Conservation (phyloP, 2,888 invertebrate species). For the Opisthograptis luteolata region DNA sequence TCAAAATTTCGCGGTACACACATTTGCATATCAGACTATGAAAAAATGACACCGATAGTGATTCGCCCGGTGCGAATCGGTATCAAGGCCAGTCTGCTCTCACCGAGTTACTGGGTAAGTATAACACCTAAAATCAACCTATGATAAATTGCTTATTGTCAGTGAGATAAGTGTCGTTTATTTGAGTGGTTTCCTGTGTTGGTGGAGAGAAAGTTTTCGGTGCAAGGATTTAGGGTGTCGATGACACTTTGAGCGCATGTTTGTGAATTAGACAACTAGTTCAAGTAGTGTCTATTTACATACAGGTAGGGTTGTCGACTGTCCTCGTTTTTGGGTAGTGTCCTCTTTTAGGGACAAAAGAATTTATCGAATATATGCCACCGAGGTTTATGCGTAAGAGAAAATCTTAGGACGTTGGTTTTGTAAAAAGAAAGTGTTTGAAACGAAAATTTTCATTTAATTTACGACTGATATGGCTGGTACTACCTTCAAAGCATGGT, state of each 20-base stretch:
- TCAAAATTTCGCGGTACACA: conserved; percentile 77
- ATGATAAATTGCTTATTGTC: conserved; percentile 82
- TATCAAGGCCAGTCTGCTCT: conserved; percentile 82
- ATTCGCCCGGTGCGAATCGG: conserved; percentile 68
- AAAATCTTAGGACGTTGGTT: too few species aligned
- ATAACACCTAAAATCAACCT: conserved; percentile 78
- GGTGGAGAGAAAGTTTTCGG: conserved; percentile 70
- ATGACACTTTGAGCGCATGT: conserved; percentile 48
- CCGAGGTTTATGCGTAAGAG: too few species aligned
- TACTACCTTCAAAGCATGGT: too few species aligned
- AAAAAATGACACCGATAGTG: conserved; percentile 79
- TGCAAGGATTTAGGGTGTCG: conserved; percentile 65
- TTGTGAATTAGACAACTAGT: conserved; percentile 25
- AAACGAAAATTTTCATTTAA: too few species aligned
- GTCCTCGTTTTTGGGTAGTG: not conserved
- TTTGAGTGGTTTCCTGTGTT: conserved; percentile 79
- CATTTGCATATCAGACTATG: conserved; percentile 77
- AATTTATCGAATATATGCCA: too few species aligned
- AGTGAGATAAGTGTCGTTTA: conserved; percentile 74
- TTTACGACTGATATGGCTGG: too few species aligned
- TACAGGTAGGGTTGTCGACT: conserved; percentile 15
- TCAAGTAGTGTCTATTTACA: conserved; percentile 20
- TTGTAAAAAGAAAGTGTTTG: too few species aligned
- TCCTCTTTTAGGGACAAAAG: not conserved
- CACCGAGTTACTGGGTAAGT: conserved; percentile 79